phyloP scores from a whole-genome alignment of 1,140 invertebrate species.

The Philotrypesis tridentata region DNA sequence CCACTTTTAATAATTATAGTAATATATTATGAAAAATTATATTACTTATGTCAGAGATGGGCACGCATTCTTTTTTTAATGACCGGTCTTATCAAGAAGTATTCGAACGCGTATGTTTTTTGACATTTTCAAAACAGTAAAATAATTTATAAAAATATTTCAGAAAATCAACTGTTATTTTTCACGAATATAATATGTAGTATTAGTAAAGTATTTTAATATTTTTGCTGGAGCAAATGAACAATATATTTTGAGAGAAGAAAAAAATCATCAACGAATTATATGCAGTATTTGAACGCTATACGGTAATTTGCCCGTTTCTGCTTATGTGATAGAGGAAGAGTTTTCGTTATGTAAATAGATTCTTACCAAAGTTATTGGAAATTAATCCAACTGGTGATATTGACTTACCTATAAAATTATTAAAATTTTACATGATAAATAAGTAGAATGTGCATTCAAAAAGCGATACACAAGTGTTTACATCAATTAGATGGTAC shows the following conservation, averaged over 20 bases:
- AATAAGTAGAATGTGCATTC: constrained; percentile 12
- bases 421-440: constrained; percentile 32
- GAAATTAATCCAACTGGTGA: constrained; percentile 39
- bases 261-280: background rate
- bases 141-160: background rate
- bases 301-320: constrained; percentile 33
- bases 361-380: constrained; percentile 35
- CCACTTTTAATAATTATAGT: background rate
- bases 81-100: background rate
- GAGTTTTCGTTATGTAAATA: constrained; percentile 41
- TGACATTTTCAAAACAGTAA: background rate
- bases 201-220: background rate
- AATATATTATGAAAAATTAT: constrained; percentile 2
- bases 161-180: background rate
- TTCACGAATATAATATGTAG: background rate
- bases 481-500: constrained; percentile 6
- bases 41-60: constrained; percentile 21
- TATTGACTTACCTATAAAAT: constrained; percentile 36
- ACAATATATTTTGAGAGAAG: constrained; percentile 1
- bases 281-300: background rate
- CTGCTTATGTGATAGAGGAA: constrained; percentile 28
- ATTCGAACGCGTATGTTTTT: background rate
- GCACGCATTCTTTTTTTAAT: background rate
- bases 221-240: constrained; percentile 1
- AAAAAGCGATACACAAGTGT: background rate